Evolutionary conservation across 1,140 invertebrate species (phyloP).

Genomic region (Trachelipus rathkii): DNA sequence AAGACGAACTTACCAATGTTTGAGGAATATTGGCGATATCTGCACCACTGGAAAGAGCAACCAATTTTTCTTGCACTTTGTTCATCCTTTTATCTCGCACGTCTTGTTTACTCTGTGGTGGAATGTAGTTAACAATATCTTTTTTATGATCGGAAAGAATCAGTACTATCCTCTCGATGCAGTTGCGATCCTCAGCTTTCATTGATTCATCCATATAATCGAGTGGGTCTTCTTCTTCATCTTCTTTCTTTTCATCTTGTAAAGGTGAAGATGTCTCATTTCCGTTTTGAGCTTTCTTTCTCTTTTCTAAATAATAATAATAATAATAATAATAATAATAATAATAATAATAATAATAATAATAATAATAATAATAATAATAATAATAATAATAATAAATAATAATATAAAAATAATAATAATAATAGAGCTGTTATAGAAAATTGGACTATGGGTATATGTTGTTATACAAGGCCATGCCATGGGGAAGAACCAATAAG

Average conservation of each 20-base stretch:
- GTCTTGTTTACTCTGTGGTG: constrained; percentile 46
- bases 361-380: too few species aligned
- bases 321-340: constrained; percentile 27
- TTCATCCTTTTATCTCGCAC: constrained; percentile 46
- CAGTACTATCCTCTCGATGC: constrained; percentile 68
- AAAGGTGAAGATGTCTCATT: constrained; percentile 55
- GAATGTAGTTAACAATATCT: constrained; percentile 64
- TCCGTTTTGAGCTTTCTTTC: constrained; percentile 55
- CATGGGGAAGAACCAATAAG: too few species aligned
- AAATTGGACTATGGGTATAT: too few species aligned
- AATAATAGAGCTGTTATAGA: too few species aligned
- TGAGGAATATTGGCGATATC: constrained; percentile 41
- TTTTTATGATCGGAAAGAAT: constrained; percentile 76
- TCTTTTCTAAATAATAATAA: constrained; percentile 56
- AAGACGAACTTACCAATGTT: not conserved
- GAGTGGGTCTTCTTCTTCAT: constrained; percentile 59
- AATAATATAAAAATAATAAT: too few species aligned
- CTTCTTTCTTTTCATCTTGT: constrained; percentile 59
- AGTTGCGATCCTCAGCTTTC: constrained; percentile 65
- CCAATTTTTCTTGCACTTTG: constrained; percentile 49
- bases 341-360: too few species aligned
- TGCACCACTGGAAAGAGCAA: constrained; percentile 44
- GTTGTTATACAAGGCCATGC: too few species aligned
- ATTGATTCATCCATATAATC: constrained; percentile 73
- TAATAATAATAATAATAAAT: too few species aligned